Percentiles rank a stretch among this genome's conserved stretches.
phyloP scores from a whole-genome alignment of 2,113 vertebrate genomes.

The Notothenia rossii region DNA sequence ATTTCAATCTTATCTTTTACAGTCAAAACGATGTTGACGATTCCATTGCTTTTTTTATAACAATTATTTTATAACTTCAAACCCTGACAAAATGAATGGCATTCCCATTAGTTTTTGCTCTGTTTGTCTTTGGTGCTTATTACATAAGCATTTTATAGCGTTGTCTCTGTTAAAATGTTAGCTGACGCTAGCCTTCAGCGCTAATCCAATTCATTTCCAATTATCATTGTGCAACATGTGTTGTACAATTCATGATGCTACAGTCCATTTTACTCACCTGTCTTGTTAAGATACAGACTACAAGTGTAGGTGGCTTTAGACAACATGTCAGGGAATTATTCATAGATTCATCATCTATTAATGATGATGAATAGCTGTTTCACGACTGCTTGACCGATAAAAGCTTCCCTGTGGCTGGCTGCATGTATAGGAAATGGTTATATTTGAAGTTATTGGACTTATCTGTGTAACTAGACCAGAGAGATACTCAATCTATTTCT shows the following conservation, averaged over 20 bases:
- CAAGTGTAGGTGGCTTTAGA: not conserved
- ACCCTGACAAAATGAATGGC: not conserved
- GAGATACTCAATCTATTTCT: not conserved
- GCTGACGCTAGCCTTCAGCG: not conserved
- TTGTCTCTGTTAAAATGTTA: not conserved
- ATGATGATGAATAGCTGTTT: not conserved
- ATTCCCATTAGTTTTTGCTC: not conserved
- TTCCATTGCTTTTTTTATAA: not conserved
- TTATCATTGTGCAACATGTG: no score
- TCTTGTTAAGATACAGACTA: not conserved
- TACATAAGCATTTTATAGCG: conserved; percentile 5
- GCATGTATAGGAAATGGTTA: not conserved
- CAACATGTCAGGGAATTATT: not conserved
- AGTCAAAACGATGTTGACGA: not conserved
- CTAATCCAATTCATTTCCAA: not conserved
- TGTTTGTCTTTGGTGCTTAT: not conserved
- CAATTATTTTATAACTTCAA: not conserved
- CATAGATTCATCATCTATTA: not conserved
- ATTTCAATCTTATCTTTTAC: not conserved
- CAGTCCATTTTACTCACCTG: no score
- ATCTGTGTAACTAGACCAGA: not conserved
- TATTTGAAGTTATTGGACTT: not conserved
- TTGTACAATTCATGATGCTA: no score
- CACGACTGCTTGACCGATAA: no score
- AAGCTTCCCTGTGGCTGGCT: not conserved